Evolutionary conservation across 2,113 vertebrate species (phyloP), one percentile per base, ranked within the genome.

Genomic region (Lipophrys pholis): DNA sequence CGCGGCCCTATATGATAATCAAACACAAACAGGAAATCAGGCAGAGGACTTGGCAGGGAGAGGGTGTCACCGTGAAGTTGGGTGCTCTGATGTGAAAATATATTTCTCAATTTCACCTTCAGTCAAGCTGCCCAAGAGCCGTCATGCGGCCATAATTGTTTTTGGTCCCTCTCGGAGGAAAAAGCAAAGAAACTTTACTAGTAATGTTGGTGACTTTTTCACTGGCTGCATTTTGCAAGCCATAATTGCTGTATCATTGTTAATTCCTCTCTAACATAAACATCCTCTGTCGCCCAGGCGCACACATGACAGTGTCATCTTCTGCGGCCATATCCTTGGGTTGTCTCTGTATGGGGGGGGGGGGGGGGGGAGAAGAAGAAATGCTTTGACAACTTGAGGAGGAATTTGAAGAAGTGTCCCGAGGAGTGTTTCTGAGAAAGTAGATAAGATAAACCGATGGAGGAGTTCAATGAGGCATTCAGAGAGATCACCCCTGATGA

Each of bases 11-110:
- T 78, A 89, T 86, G 81, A 92, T 91, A 83, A 94, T 91, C 90
- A 90, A 91, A 91, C 85, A 81, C 75, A 90, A 94, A 91, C 87
- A 93, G 90, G 91, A 93, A 92, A 91, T 87, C 74, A 88, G 83
- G 78, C 64, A 21, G 72, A 90, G 74, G 61, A 83, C 82, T 89
- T 83, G 86, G 79, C 84, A 58, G 81, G 81, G 76, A 84, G 80
- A 77, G 78, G 76, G 78, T 89, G 87, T 90, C 86, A 82, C 73
- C 69, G 45, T 76, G 77, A 85, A 88, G 84, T 87, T 90, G 69
- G 78, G 81, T 73, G 38, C 54, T 78, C 58, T 80, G 60, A 76
- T 75, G 61, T 70, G 42, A 43, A 84, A 53, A 45, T 2, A 73
- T 66, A 74, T 68, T 77, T 77, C 72, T 83, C 55, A 30, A 17